phyloP scores from a whole-genome alignment of 2,797 vertebrate genomes.

The Jordanella pulchra region DNA sequence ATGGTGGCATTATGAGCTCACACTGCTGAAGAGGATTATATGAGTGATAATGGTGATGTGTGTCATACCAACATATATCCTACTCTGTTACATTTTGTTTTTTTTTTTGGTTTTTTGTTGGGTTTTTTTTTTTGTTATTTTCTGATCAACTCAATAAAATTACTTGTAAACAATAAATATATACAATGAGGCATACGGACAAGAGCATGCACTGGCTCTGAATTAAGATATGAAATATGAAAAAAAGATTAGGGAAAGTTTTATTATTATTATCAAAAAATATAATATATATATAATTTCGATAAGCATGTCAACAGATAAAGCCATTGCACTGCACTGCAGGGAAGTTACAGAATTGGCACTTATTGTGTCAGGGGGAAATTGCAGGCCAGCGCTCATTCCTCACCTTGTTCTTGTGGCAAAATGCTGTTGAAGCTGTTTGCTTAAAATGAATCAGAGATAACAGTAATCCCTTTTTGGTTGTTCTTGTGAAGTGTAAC shows the following conservation, averaged over 20 bases:
- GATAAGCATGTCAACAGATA: constrained; percentile 28
- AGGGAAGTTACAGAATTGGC: constrained; percentile 59
- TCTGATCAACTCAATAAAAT: too few species aligned
- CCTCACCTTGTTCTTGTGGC: constrained; percentile 38
- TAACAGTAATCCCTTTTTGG: constrained; percentile 33
- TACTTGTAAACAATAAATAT: too few species aligned
- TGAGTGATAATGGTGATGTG: constrained; percentile 16
- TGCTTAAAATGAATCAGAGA: constrained; percentile 29
- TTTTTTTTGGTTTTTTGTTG: neutral
- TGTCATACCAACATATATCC: constrained; percentile 31
- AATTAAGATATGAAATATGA: neutral
- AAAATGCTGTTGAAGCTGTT: constrained; percentile 39
- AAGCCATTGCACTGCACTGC: constrained; percentile 52
- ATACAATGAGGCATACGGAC: too few species aligned
- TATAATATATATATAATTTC: too few species aligned
- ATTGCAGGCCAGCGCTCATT: constrained; percentile 51
- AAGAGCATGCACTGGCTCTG: too few species aligned
- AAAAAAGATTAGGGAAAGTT: neutral
- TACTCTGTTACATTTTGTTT: constrained; percentile 24
- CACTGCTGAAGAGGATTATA: constrained; percentile 50
- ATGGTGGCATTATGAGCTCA: constrained; percentile 71
- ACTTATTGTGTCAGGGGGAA: constrained; percentile 56
- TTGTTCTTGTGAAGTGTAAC: constrained; percentile 31
- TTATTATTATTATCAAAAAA: neutral
- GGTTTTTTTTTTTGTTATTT: neutral